Percentiles rank a stretch among this genome's conserved stretches.
Evolutionary conservation across 37 sponge, comb jelly and placozoan genomes (phyloP).

Genomic region (Spongilla lacustris): DNA sequence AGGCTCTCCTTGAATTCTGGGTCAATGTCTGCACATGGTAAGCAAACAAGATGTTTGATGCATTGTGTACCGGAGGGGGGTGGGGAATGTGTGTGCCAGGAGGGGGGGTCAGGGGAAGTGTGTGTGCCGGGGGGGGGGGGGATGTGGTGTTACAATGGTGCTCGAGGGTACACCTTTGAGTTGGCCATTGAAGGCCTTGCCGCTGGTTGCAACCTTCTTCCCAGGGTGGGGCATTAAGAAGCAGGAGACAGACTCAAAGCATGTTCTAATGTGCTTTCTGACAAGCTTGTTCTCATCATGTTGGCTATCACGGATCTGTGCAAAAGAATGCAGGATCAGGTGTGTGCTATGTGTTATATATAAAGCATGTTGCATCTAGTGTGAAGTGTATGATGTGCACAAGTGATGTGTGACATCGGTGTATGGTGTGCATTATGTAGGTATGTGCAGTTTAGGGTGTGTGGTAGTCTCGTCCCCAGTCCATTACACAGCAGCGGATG

Average conservation of each 20-base stretch:
- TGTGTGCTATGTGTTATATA: too few relatives aligned
- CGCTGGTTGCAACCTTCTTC: conserved; percentile 81
- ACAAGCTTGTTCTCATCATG: conserved; percentile 89
- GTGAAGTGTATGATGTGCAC: too few relatives aligned
- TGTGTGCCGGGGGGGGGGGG: neutral
- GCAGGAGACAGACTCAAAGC: conserved; percentile 90
- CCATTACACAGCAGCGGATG: too few relatives aligned
- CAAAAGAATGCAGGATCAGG: neutral
- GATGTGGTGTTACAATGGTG: neutral
- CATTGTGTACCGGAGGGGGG: neutral
- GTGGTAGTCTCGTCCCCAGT: too few relatives aligned
- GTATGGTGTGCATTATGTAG: neutral
- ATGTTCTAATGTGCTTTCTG: conserved; percentile 85
- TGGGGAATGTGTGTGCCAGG: neutral
- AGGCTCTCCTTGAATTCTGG: conserved; percentile 69
- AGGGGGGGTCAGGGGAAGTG: neutral
- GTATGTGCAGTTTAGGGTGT: neutral
- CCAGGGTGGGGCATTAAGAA: conserved; percentile 98
- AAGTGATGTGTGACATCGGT: too few relatives aligned
- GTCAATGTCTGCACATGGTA: conserved; percentile 81
- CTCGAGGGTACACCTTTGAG: conserved; percentile 65
- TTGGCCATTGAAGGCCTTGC: conserved; percentile 68
- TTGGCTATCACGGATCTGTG: conserved; percentile 77
- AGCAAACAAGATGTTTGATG: too few relatives aligned
- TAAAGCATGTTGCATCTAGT: too few relatives aligned